Conservation (phyloP, 2,888 invertebrate species). For the Lochmaea capreae region DNA sequence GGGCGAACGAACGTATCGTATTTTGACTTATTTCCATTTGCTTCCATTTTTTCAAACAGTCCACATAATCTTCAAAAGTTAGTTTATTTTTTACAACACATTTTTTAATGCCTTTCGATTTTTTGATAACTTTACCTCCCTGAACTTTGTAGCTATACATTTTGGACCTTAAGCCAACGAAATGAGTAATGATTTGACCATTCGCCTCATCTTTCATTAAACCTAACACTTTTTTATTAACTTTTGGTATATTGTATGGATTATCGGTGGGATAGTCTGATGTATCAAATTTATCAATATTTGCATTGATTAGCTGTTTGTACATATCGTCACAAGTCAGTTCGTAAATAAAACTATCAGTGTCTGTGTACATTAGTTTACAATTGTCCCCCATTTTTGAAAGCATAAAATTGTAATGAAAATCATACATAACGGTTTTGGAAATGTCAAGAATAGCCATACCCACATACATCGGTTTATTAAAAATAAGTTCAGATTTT, state of each 20-base stretch:
- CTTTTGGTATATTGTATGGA: not conserved
- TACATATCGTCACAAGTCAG: no score
- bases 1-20: not conserved
- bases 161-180: not conserved
- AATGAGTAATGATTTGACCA: not conserved
- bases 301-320: no score
- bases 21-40: no score
- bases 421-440: not conserved
- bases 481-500: not conserved
- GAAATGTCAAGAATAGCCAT: not conserved
- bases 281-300: not conserved
- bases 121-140: no score
- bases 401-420: constrained; percentile 2
- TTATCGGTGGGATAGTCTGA: not conserved
- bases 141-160: not conserved
- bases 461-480: not conserved
- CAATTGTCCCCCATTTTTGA: not conserved
- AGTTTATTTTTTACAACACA: no score
- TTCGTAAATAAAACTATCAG: not conserved
- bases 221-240: not conserved
- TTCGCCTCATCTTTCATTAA: constrained; percentile 1
- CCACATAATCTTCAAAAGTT: no score
- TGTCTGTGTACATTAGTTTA: not conserved
- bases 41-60: no score
- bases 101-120: no score